These are phyloP conservation scores for Cheilosia vernalis DNA, from an alignment of 2,888 invertebrate genomes.

Conservation along the genomic window DNA sequence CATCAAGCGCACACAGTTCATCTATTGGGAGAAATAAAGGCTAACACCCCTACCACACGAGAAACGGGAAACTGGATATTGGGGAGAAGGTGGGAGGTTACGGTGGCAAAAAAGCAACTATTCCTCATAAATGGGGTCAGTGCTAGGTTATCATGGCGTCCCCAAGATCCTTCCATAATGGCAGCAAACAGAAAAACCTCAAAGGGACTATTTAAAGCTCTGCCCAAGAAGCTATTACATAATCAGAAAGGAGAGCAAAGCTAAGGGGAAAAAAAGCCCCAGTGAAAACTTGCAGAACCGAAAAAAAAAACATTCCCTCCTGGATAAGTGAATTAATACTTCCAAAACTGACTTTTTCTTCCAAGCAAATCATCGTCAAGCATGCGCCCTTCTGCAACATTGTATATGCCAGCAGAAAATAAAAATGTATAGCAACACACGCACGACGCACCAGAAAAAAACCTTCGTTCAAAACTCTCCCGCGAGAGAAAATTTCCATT, in stretches of 20 bases:
- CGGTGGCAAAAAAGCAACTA: background rate
- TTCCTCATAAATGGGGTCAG: slow-evolving; percentile 73
- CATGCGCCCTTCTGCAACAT: slow-evolving; percentile 72
- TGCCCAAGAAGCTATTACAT: slow-evolving; percentile 63
- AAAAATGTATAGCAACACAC: slow-evolving; percentile 48
- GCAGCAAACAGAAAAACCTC: background rate
- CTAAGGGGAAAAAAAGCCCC: slow-evolving; percentile 58
- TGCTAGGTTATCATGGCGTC: slow-evolving; percentile 74
- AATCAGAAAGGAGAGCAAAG: slow-evolving; percentile 41
- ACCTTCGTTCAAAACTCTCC: slow-evolving; percentile 60
- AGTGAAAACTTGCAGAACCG: background rate
- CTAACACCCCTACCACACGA: slow-evolving; percentile 23
- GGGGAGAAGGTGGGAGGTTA: background rate
- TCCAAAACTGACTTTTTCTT: slow-evolving; percentile 41
- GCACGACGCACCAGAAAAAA: slow-evolving; percentile 13
- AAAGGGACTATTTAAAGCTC: slow-evolving; percentile 59
- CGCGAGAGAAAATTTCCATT: slow-evolving; percentile 3
- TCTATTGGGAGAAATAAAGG: slow-evolving; percentile 53
- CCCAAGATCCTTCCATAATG: slow-evolving; percentile 53
- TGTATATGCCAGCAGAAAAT: slow-evolving; percentile 34
- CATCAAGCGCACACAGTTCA: slow-evolving; percentile 65
- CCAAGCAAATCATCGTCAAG: slow-evolving; percentile 57
- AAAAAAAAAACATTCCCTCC: slow-evolving; percentile 30
- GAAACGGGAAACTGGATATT: background rate
- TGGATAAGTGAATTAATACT: slow-evolving; percentile 56